Base-by-base conservation (phyloP, 37 sponge, comb jelly and placozoan genomes). In the Aplysina aerophoba region DNA sequence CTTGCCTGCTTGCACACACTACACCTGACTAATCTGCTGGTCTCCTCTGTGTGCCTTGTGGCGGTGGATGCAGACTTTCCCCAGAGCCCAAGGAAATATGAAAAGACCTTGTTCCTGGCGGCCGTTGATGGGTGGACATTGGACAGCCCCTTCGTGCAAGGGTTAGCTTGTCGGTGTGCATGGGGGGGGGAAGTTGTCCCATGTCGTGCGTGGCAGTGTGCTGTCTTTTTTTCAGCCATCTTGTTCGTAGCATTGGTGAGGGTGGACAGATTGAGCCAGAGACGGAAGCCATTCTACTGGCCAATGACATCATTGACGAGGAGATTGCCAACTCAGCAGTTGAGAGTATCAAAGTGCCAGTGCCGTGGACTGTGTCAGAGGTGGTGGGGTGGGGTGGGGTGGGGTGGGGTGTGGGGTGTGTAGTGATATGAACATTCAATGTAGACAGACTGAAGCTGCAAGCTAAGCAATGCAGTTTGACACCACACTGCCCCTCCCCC, bases 281-380 rank as follows among this genome's bases (percentile, higher is more conserved):
- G 81, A 96, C 91, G 36, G 91, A 94, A 86, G 83, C 85, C n/a
- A 79, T 98, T 61, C 91, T 98, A 17, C 16, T 87, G 5, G 97
- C 94, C 21, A 81, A 96, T 81, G 90, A 91, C 38, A 86, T 96
- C 19, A 89, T 92, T 30, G 64, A 31, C 82, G 68, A 79, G 0
- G 91, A 91, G 8, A 92, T 96, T 60, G 41, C 89, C 21, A 0
- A 75, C 28, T 91, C 87, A 3, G 90, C 72, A 3, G 35, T 90
- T 16, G 86, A 91, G 14, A 89, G 92, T 54, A 85, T 96, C 24
- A 92, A 92, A 22, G 41, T 67, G 55, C 54, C 84, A 24, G 38
- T 84, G 16, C 95, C 95, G 2, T 95, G 95, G 95, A 78, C 55
- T 12, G 78, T 95, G 50, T 93, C 95, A 27, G 55, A 87, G 86